Evolutionary conservation across 2,888 invertebrate genomes (phyloP), one percentile per base, ranked within the genome.

Genomic region (Caenorhabditis uteleia): DNA sequence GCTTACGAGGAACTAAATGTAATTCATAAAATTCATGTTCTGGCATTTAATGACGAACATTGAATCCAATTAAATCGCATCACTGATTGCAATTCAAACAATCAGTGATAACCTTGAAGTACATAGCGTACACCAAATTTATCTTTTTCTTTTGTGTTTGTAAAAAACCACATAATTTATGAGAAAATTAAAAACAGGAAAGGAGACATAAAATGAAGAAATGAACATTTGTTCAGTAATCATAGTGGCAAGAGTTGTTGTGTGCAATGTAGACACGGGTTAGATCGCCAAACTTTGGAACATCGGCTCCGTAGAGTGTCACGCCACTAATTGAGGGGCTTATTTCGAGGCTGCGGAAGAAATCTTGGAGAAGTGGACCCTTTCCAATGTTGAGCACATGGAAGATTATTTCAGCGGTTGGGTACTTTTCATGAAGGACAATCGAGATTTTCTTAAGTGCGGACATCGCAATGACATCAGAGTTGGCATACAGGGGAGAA

Each of bases 181-280:
- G 36, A 4, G 8, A 42, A 26, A 33, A 39, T 8, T 8, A 29
- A 40, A 25, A 31, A 29, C 7, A 7, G 8, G 21, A 43, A 3
- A 5, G 27, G 38, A 20, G 23, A 57, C 18, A 45, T 26, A n/a
- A 31, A 16, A 38, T 20, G 18, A 4, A 14, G 23, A 34, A 27
- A 23, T 36, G 18, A 61, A 33, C 23, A 10, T 25, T 7, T 16
- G 12, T 23, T 18, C 29, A 43, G 10, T 57, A 64, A 25, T 64
- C 64, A 57, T 57, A 64, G 39, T 64, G 64, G 26, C 64, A 53
- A 3, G 64, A 64, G 31, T 64, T 64, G 40, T 64, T 64, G 26
- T 64, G 64, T 18, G 64, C 49, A 27, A 64, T 57, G 26, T 16
- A 64, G 14, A 62, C 62, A 23, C 46, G 51, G 1, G 56, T 51